These are phyloP conservation scores for Coilia nasus DNA, from an alignment of 2,797 vertebrate genomes.

Conservation along the genomic window DNA sequence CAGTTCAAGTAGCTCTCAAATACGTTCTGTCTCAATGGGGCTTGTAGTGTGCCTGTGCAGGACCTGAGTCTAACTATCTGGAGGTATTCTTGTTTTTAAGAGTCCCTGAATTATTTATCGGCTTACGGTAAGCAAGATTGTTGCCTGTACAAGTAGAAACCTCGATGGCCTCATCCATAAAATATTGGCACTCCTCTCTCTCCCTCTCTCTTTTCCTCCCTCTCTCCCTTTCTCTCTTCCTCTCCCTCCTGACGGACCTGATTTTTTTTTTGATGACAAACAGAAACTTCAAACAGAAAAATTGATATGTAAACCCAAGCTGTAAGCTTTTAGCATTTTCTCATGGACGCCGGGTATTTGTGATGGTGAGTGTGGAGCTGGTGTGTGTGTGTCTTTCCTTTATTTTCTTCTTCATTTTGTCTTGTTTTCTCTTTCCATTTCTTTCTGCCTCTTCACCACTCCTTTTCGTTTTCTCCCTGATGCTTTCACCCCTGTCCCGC, in stretches of 20 bases:
- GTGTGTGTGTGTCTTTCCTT: background rate
- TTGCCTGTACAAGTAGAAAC: slow-evolving; percentile 51
- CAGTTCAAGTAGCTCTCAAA: background rate
- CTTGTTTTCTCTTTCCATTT: background rate
- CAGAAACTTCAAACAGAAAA: slow-evolving; percentile 2
- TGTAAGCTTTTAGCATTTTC: background rate
- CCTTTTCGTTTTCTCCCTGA: background rate
- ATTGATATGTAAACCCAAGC: slow-evolving; percentile 17
- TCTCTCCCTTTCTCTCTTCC: background rate
- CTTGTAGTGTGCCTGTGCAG: background rate
- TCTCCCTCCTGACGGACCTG: background rate
- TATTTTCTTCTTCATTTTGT: background rate
- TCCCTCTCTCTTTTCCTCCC: background rate
- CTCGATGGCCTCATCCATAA: slow-evolving; percentile 54
- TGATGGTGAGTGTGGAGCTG: background rate
- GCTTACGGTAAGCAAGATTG: slow-evolving; percentile 53
- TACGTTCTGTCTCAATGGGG: slow-evolving; percentile 37
- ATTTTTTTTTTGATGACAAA: slow-evolving; percentile 15
- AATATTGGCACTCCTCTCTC: slow-evolving; percentile 41
- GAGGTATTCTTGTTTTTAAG: slow-evolving; percentile 49
- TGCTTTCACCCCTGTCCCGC: background rate
- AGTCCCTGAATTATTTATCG: slow-evolving; percentile 59
- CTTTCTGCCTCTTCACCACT: background rate
- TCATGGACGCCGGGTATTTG: background rate
- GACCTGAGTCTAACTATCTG: slow-evolving; percentile 34